Conservation (phyloP, 2,888 invertebrate species). For the Erynnis tages region DNA sequence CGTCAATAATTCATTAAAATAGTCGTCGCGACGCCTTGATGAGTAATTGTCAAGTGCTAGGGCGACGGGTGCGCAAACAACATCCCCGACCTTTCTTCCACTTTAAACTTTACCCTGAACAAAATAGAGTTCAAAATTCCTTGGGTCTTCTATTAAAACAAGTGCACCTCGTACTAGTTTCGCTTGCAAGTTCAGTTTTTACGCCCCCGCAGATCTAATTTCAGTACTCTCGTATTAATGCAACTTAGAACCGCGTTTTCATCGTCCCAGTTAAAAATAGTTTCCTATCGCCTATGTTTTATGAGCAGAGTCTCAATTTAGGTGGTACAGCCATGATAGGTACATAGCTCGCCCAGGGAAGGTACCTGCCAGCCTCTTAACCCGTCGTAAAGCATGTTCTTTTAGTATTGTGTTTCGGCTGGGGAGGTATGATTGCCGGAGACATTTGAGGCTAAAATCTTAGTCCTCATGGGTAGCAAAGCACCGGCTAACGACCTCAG, state of each 20-base stretch:
- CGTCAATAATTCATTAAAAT: conserved; percentile 47
- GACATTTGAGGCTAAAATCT: no score
- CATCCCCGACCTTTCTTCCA: background rate
- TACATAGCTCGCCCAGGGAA: no score
- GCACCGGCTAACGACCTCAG: no score
- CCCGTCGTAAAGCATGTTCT: no score
- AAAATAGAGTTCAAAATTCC: conserved; percentile 33
- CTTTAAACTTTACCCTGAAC: conserved; percentile 15
- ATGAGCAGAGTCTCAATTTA: conserved; percentile 42
- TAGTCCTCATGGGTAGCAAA: no score
- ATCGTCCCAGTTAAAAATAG: conserved; percentile 32
- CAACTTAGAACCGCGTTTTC: conserved; percentile 46
- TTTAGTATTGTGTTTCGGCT: no score
- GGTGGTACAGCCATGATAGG: no score
- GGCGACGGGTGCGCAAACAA: conserved; percentile 32
- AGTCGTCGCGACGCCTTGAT: conserved; percentile 41
- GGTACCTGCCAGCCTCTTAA: no score
- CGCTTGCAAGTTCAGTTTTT: conserved; percentile 43
- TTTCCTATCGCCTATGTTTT: conserved; percentile 36
- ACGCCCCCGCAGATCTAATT: conserved; percentile 48
- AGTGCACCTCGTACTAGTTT: conserved; percentile 37
- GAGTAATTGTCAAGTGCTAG: conserved; percentile 48
- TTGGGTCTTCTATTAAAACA: background rate
- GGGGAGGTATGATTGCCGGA: no score
- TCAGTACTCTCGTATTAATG: conserved; percentile 57